Conservation (phyloP, 2,113 vertebrate genomes). For the Psephotus haematonotus region DNA sequence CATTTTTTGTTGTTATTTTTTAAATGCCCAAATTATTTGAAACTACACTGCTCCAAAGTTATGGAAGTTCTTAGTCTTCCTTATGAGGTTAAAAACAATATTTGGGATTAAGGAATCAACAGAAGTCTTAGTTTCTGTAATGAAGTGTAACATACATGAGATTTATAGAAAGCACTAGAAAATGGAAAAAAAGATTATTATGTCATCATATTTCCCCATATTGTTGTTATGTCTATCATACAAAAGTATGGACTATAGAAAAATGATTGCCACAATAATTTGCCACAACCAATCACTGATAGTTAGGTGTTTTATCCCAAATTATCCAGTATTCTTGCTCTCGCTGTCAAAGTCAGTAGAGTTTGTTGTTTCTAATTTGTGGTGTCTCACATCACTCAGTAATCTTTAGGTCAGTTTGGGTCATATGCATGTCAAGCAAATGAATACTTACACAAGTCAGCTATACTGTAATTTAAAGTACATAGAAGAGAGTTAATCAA, state of each 20-base stretch:
- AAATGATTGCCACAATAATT: background rate
- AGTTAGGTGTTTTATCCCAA: background rate
- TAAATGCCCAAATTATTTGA: background rate
- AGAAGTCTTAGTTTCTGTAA: background rate
- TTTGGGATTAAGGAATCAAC: background rate
- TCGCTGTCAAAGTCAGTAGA: background rate
- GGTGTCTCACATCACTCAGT: background rate
- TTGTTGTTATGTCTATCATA: background rate
- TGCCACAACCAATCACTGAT: background rate
- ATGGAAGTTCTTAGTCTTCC: background rate
- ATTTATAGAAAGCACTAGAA: background rate
- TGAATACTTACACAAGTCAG: background rate
- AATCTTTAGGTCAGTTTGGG: background rate
- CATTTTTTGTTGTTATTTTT: background rate
- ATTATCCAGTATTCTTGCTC: background rate
- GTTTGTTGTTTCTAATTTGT: background rate
- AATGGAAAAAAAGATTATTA: background rate
- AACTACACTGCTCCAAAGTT: background rate
- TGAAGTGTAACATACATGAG: background rate
- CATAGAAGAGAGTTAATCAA: background rate
- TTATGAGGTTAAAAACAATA: background rate
- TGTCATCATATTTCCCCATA: background rate
- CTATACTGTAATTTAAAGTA: background rate
- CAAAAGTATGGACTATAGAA: background rate
- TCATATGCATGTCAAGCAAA: background rate